These are phyloP conservation scores for Spodoptera litura DNA, from an alignment of 1,140 invertebrate species.

Conservation along the genomic window DNA sequence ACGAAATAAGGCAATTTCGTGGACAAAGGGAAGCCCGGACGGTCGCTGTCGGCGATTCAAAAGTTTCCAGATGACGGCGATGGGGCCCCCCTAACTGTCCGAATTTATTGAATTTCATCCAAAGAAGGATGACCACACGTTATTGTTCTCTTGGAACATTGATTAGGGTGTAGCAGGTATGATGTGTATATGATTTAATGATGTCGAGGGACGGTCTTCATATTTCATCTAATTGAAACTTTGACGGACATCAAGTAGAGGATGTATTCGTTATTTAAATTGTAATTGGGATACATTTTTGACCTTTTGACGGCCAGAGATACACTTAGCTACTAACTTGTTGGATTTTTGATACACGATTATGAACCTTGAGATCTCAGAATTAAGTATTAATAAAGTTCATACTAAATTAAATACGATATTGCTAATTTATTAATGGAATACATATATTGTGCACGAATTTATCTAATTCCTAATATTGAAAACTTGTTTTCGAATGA, in stretches of 20 bases:
- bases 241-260: conserved; percentile 23
- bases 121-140: conserved; percentile 77
- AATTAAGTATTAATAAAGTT: no score
- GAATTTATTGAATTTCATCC: conserved; percentile 81
- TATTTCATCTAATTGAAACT: conserved; percentile 42
- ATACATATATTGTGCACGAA: no score
- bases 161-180: conserved; percentile 70
- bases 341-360: no score
- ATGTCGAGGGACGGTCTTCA: conserved; percentile 27
- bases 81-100: conserved; percentile 64
- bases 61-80: conserved; percentile 76
- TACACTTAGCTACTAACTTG: no score
- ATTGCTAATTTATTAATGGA: no score
- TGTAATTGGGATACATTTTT: background rate
- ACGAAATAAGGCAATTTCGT: conserved; percentile 81
- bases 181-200: conserved; percentile 56
- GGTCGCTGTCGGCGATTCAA: conserved; percentile 75
- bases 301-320: background rate
- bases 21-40: conserved; percentile 77
- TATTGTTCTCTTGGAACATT: conserved; percentile 72
- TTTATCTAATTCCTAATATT: no score
- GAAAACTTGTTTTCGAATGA: no score
- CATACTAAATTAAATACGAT: no score
- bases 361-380: no score
- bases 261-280: background rate